Percentiles rank a stretch among this genome's conserved stretches.
Evolutionary conservation across 2,113 vertebrate species (phyloP).

Genomic region (Rhinopomastus cyanomelas): DNA sequence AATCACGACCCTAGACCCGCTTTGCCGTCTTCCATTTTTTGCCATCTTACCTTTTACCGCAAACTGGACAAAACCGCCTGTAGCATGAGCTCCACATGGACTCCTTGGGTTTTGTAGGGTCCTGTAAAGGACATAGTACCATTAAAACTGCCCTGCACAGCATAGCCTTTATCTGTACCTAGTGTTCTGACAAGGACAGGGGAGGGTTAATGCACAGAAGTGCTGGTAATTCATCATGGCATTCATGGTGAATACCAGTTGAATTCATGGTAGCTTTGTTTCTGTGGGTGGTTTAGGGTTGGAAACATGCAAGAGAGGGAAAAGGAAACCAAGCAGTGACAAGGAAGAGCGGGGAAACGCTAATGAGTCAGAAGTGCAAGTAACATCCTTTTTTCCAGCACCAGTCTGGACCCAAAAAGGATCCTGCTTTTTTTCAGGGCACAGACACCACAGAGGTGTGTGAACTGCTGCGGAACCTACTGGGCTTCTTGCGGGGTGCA

Average conservation of each 20-base stretch:
- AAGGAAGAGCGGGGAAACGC: background rate
- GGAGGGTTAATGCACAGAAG: background rate
- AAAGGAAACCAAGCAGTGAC: background rate
- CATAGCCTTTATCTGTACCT: background rate
- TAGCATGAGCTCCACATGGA: background rate
- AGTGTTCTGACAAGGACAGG: background rate
- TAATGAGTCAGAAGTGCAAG: background rate
- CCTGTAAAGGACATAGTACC: background rate
- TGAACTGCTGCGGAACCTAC: background rate
- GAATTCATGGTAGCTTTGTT: background rate
- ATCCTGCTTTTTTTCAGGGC: background rate
- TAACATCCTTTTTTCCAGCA: background rate
- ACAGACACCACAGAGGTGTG: background rate
- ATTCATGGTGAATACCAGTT: too few species aligned
- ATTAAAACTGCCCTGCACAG: background rate
- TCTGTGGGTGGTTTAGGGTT: background rate
- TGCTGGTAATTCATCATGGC: background rate
- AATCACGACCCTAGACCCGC: background rate
- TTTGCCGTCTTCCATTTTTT: slow-evolving; percentile 24
- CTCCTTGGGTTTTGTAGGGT: background rate
- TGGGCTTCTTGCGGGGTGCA: background rate
- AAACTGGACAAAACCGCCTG: background rate
- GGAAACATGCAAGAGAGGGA: background rate
- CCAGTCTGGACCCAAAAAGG: background rate
- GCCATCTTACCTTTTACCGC: background rate